Evolutionary conservation across 2,888 invertebrate species (phyloP), one percentile per base, ranked within the genome.

Genomic region (Drosophila meridiana): DNA sequence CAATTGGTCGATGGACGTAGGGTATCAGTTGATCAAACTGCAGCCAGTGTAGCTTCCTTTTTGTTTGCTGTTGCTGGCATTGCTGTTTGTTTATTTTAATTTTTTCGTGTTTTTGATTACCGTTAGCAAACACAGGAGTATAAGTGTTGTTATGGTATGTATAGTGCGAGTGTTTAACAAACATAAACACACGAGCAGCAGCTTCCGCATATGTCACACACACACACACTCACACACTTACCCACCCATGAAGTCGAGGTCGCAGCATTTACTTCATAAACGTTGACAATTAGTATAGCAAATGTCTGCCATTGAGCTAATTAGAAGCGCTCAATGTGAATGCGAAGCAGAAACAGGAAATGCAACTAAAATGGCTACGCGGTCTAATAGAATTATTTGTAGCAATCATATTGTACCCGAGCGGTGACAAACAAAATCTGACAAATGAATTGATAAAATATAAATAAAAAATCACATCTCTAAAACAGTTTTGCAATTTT

Each of bases 241-340:
- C 20, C 20, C 20, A 20, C 20, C 20, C 20, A 20, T 20, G 20
- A 40, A 53, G 52, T 40, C 42, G 13, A 58, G 34, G 34, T 43
- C 53, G 43, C 43, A 58, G 62, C 69, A 62, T 58, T 86, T 75
- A 90, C 73, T 77, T 90, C 87, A 85, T 89, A 90, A 89, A 74
- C 85, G 90, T 75, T 89, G 80, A 89, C 90, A 90, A 87, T 90
- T 87, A 87, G 82, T 90, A 71, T 71, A 67, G 82, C 70, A 82
- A 89, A 84, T 87, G 82, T 72, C 76, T 60, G 76, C 72, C 75
- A 89, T 90, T 87, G 72, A 73, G 78, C 90, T 89, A 87, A 87
- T 87, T 87, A 89, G 87, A 87, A 87, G 74, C 79, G 85, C 77
- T 83, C 87, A 90, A 79, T 87, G 79, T 64, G 73, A 74, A 75